Percentiles rank a stretch among this genome's conserved stretches.
Evolutionary conservation across 2,888 invertebrate genomes (phyloP).

Genomic region (Entomobrya multifasciata): DNA sequence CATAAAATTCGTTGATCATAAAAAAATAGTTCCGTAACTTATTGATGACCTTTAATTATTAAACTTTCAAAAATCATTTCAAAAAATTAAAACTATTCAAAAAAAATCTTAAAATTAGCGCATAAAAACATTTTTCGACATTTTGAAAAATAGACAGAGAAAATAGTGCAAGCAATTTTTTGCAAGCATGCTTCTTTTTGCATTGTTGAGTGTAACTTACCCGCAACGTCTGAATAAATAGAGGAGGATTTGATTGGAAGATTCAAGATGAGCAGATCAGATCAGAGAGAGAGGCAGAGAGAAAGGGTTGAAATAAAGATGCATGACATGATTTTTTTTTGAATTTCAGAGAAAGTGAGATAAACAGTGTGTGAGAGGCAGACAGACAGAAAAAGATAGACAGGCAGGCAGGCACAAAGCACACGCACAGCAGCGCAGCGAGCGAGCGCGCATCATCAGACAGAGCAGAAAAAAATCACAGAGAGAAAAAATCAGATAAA

Average conservation of each 20-base stretch:
- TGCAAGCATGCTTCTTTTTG: constrained; percentile 38
- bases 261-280: constrained; percentile 20
- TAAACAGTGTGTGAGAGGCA: constrained; percentile 43
- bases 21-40: too few species aligned
- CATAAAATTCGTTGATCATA: too few species aligned
- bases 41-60: too few species aligned
- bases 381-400: constrained; percentile 26
- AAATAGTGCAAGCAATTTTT: not conserved
- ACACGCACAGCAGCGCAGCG: constrained; percentile 10
- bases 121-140: not conserved
- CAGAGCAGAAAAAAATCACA: not conserved
- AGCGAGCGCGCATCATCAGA: constrained; percentile 9
- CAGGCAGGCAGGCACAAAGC: too few species aligned
- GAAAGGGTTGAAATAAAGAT: constrained; percentile 1
- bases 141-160: not conserved
- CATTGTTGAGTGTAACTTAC: constrained; percentile 46
- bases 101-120: too few species aligned
- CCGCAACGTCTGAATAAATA: constrained; percentile 55
- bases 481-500: not conserved
- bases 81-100: too few species aligned
- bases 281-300: constrained; percentile 21
- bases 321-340: not conserved
- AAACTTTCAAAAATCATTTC: too few species aligned
- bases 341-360: constrained; percentile 24
- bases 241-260: not conserved